Evolutionary conservation across 2,888 invertebrate genomes (phyloP), one percentile per base, ranked within the genome.

Genomic region (Ectobius pallidus): DNA sequence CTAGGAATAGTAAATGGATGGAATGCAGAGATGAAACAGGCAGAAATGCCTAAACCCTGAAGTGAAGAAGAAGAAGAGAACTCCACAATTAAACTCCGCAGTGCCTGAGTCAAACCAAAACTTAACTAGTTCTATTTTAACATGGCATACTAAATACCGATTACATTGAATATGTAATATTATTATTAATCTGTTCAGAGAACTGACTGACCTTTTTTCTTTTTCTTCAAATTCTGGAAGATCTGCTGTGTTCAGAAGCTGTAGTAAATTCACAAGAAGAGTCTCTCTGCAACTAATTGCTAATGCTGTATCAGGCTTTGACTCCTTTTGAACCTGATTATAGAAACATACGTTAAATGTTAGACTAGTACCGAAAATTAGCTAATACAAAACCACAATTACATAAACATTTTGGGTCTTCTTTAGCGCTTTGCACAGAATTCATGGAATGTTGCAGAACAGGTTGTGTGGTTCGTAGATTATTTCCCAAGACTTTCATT

Each of bases 251-350:
- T 77, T 80, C 44, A 84, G 74, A 14, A 84, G 69, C 1, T 76
- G 76, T 30, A 83, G 79, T 9, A 84, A 75, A 52, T 80, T 80
- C 27, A 78, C 78, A 1, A 91, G 81, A 7, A 91, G 81, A 77
- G 85, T 86, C 65, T 88, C 84, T 6, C 90, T 83, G 52, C 87
- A 84, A 7, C 85, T 78, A 75, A 86, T 82, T 74, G 85, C 83
- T 27, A 86, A 82, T 77, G 85, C 83, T 58, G 85, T 79, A 77
- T 86, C 84, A 20, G 52, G 25, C 25, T 4, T 58, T 4, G 58
- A 79, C 73, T 83, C 81, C 75, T 46, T 77, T 78, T 73, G 71
- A 44, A 74, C 44, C 74, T 74, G 30, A 16, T 30, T 46, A 7
- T 14, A 46, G 9, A 7, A 46, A 46, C 7, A n/a, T n/a, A 14